Percentiles rank a stretch among this genome's conserved stretches.
Conservation (phyloP, 92 coral and sea anemone genomes). For the Zoanthus solanderi region DNA sequence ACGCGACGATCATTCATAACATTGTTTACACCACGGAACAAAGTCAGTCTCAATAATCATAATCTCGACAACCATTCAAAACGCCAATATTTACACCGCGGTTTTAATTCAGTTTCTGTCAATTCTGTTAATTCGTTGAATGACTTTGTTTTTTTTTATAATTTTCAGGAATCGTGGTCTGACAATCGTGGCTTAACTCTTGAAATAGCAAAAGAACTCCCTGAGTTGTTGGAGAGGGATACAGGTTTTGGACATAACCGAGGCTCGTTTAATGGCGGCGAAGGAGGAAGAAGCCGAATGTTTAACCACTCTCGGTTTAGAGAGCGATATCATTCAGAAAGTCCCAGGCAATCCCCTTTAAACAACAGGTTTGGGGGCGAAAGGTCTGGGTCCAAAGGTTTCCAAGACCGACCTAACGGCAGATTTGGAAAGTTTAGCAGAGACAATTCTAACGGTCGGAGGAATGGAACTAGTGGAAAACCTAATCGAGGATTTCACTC, state of each 20-base stretch:
- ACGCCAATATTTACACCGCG: too few relatives aligned
- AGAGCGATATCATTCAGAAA: constrained; percentile 46
- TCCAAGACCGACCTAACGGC: constrained; percentile 17
- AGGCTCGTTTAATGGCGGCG: constrained; percentile 55
- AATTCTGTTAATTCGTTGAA: neutral
- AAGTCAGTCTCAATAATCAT: too few relatives aligned
- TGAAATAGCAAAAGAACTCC: constrained; percentile 76
- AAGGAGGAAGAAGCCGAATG: constrained; percentile 44
- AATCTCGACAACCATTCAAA: too few relatives aligned
- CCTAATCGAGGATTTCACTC: constrained; percentile 30
- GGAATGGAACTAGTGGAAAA: constrained; percentile 20
- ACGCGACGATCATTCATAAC: too few relatives aligned
- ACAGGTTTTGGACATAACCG: constrained; percentile 56
- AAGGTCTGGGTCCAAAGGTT: constrained; percentile 44
- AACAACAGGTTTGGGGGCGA: constrained; percentile 35
- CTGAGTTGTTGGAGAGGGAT: constrained; percentile 74
- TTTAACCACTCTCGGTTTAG: constrained; percentile 54
- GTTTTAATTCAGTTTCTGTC: too few relatives aligned
- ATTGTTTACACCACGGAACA: too few relatives aligned
- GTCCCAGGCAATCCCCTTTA: constrained; percentile 57
- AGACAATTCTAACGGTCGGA: constrained; percentile 29
- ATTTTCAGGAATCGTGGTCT: constrained; percentile 75
- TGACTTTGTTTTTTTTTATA: neutral
- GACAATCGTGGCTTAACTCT: constrained; percentile 74
- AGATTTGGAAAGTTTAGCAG: constrained; percentile 22